A percentile compares a stretch with the other conserved stretches of the same genome.
phyloP scores from a whole-genome alignment of 2,888 invertebrate species.

The Andrena minutula region DNA sequence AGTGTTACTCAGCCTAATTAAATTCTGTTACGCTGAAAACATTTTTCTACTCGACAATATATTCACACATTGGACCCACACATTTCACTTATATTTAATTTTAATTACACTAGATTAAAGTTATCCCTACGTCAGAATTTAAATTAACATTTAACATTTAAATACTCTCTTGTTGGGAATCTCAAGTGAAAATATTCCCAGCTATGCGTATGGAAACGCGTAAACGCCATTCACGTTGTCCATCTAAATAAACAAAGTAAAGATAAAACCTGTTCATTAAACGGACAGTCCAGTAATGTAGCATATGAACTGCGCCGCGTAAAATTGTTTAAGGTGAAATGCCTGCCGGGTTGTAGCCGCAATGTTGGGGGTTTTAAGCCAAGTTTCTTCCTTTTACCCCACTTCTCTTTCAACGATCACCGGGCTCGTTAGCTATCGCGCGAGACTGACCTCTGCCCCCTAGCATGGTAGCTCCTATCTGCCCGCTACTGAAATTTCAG shows the following conservation, averaged over 20 bases:
- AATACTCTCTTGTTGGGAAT: background rate
- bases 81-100: too few species aligned
- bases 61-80: too few species aligned
- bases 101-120: too few species aligned
- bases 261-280: slow-evolving; percentile 44
- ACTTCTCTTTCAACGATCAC: slow-evolving; percentile 60
- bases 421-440: slow-evolving; percentile 75
- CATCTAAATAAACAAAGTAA: slow-evolving; percentile 37
- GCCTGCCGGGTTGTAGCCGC: slow-evolving; percentile 62
- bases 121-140: background rate
- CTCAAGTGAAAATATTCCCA: too few species aligned
- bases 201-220: background rate
- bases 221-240: background rate
- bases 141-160: background rate
- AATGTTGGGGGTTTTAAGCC: slow-evolving; percentile 55
- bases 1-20: too few species aligned
- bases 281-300: slow-evolving; percentile 24
- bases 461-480: slow-evolving; percentile 54
- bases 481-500: slow-evolving; percentile 62
- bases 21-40: too few species aligned
- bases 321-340: slow-evolving; percentile 75
- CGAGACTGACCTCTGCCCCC: slow-evolving; percentile 70
- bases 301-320: slow-evolving; percentile 38
- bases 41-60: too few species aligned
- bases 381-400: slow-evolving; percentile 58